Evolutionary conservation across 2,797 vertebrate species (phyloP).

Genomic region (Melanotaenia nigrans): DNA sequence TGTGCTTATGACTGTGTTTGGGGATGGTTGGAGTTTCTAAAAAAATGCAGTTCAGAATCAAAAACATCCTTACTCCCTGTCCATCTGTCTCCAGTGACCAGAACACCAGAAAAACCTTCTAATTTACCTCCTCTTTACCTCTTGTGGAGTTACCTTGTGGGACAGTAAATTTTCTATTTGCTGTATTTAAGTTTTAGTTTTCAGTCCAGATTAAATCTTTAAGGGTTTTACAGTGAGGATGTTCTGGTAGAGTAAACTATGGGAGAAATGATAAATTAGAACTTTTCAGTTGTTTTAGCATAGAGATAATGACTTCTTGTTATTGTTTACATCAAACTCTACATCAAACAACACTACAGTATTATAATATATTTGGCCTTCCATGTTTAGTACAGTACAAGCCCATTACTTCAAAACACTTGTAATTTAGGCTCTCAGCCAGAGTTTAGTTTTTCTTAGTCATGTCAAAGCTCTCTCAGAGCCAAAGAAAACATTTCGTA

Average conservation of each 20-base stretch:
- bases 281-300: not conserved
- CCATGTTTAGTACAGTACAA: not conserved
- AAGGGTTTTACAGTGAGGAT: not conserved
- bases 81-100: slow-evolving; percentile 5
- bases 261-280: not conserved
- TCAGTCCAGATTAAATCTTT: not conserved
- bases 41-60: slow-evolving; percentile 17
- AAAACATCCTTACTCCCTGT: slow-evolving; percentile 15
- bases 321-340: not conserved
- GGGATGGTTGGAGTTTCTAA: slow-evolving; percentile 42
- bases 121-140: not conserved
- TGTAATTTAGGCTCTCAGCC: not conserved
- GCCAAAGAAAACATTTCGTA: slow-evolving; percentile 3
- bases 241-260: not conserved
- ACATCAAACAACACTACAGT: not conserved
- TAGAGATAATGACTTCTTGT: not conserved
- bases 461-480: slow-evolving; percentile 7
- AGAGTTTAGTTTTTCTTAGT: not conserved
- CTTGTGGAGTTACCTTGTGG: not conserved
- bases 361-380: not conserved
- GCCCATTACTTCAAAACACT: not conserved
- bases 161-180: not conserved
- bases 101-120: slow-evolving; percentile 22
- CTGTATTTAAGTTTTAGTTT: slow-evolving; percentile 4
- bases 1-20: slow-evolving; percentile 38